Conservation (phyloP, 2,113 vertebrate genomes). For the Rhabdornis inornatus region DNA sequence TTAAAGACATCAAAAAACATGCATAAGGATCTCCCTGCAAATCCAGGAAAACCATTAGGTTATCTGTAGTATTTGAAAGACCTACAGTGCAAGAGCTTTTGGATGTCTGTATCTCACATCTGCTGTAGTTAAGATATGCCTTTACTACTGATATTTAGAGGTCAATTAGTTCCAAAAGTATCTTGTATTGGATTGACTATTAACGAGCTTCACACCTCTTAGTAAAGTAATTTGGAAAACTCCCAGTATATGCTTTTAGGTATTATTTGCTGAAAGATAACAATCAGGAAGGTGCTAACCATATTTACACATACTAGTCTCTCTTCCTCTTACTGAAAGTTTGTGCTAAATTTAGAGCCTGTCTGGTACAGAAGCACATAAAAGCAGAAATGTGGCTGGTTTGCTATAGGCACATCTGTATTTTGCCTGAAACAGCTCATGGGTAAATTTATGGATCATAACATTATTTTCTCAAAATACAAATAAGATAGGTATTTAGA, state of each 20-base stretch:
- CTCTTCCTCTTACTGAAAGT: constrained; percentile 12
- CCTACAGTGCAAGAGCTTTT: not conserved
- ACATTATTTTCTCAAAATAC: not conserved
- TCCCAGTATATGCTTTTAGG: not conserved
- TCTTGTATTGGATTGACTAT: not conserved
- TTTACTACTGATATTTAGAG: not conserved
- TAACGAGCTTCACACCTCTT: not conserved
- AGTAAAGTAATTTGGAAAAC: not conserved
- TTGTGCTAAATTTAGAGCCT: not conserved
- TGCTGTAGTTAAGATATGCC: not conserved
- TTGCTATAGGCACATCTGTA: not conserved
- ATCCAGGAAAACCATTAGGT: not conserved
- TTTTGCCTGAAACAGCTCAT: not conserved
- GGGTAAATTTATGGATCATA: not conserved
- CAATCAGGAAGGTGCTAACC: not conserved
- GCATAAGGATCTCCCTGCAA: not conserved
- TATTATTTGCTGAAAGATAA: not conserved
- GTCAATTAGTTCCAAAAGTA: not conserved
- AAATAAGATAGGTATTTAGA: not conserved
- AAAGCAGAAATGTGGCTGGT: not conserved
- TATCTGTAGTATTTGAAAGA: not conserved
- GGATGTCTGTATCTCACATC: too few species aligned
- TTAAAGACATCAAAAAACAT: not conserved
- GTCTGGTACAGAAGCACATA: not conserved
- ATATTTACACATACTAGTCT: not conserved